A percentile compares a stretch with the other conserved stretches of the same genome.
phyloP scores from a whole-genome alignment of 2,113 vertebrate genomes.

The Narcine bancroftii region DNA sequence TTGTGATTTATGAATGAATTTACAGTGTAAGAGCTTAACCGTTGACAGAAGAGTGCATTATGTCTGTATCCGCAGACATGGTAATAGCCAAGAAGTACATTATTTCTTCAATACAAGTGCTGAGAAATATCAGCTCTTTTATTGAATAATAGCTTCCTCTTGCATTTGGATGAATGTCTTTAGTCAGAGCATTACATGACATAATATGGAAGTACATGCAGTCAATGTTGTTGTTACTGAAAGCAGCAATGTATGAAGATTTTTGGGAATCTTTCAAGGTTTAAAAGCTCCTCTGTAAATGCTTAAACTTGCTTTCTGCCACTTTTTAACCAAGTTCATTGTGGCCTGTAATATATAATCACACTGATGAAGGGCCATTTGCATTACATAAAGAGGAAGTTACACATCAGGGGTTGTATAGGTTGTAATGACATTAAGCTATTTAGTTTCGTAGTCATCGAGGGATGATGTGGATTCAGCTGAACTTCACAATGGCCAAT shows the following conservation, averaged over 20 bases:
- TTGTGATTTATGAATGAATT: conserved; percentile 15
- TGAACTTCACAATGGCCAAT: too few species aligned
- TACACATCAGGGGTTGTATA: not conserved
- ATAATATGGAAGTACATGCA: not conserved
- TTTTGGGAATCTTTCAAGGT: not conserved
- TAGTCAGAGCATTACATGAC: not conserved
- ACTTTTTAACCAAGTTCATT: not conserved
- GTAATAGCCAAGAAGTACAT: not conserved
- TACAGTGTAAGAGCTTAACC: too few species aligned
- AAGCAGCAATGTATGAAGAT: not conserved
- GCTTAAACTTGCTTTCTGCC: not conserved
- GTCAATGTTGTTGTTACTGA: not conserved
- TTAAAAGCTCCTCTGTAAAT: too few species aligned
- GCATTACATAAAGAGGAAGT: not conserved
- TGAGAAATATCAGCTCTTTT: not conserved
- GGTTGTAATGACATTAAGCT: not conserved
- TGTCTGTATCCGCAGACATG: not conserved
- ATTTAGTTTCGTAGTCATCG: not conserved
- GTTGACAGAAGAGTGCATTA: not conserved
- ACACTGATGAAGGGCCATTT: not conserved
- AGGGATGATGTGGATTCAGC: too few species aligned
- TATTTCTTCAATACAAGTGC: not conserved
- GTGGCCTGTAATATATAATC: not conserved
- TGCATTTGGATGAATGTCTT: not conserved
- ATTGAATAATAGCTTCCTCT: conserved; percentile 6